Conservation (phyloP, 2,888 invertebrate genomes). For the Lumbricus terrestris region DNA sequence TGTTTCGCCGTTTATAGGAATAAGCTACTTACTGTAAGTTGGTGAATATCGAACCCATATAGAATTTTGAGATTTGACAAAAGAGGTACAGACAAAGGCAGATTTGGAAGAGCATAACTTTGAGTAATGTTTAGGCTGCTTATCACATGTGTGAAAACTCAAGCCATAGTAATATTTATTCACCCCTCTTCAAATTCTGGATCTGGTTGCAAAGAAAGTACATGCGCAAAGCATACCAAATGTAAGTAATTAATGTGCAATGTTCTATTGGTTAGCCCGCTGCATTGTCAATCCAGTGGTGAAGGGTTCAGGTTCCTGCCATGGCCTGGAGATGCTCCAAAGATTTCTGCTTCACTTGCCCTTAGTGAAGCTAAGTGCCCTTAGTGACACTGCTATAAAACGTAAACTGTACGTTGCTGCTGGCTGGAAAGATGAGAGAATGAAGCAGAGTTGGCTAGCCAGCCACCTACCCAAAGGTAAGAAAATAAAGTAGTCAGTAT, state of each 20-base stretch:
- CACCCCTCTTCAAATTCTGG: background rate
- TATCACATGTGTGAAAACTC: background rate
- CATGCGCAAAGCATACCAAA: background rate
- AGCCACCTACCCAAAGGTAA: too few species aligned
- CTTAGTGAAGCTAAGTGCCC: too few species aligned
- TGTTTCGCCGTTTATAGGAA: background rate
- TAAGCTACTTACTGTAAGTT: background rate
- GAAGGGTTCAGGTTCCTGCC: too few species aligned
- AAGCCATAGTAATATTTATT: background rate
- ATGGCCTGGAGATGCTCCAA: too few species aligned
- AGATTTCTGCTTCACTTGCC: too few species aligned
- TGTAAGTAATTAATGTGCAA: background rate
- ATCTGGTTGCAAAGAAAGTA: background rate
- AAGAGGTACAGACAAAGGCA: background rate
- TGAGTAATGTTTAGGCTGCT: background rate
- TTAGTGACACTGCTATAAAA: too few species aligned
- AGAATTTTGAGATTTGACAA: background rate
- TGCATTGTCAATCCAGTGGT: too few species aligned
- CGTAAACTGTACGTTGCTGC: too few species aligned
- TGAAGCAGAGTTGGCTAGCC: too few species aligned
- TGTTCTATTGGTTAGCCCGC: background rate
- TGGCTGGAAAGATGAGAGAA: too few species aligned
- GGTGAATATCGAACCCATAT: background rate
- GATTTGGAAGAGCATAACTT: background rate
- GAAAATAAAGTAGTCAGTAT: too few species aligned